Conservation (phyloP, 1,140 invertebrate genomes). For the Drosophila sulfurigaster region DNA sequence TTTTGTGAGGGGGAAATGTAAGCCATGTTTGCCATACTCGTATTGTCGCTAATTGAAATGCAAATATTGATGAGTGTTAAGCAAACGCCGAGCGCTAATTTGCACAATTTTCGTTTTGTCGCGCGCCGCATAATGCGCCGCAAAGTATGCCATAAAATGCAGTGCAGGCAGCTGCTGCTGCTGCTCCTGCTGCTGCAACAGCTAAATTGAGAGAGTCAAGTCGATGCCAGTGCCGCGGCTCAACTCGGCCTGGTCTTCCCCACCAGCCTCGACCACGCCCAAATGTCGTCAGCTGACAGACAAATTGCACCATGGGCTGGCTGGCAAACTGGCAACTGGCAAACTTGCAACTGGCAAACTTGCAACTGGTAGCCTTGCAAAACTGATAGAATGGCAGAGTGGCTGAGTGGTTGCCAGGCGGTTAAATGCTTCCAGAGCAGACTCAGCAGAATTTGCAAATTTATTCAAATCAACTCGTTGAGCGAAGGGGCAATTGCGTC, state of each 20-base stretch:
- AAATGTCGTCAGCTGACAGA: constrained; percentile 49
- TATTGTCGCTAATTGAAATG: constrained; percentile 78
- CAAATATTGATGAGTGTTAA: constrained; percentile 82
- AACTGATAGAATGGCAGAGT: background rate
- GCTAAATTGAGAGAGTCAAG: constrained; percentile 57
- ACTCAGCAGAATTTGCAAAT: constrained; percentile 80
- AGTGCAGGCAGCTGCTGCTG: constrained; percentile 27
- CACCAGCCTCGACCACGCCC: constrained; percentile 14
- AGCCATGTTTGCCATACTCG: constrained; percentile 62
- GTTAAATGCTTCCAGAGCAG: constrained; percentile 66
- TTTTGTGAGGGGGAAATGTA: constrained; percentile 44
- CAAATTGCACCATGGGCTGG: constrained; percentile 56
- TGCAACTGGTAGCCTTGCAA: constrained; percentile 28
- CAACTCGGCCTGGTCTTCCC: background rate
- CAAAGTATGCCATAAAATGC: constrained; percentile 73
- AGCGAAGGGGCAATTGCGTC: constrained; percentile 30
- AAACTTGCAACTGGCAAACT: constrained; percentile 33
- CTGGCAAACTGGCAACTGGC: constrained; percentile 26
- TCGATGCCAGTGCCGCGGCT: constrained; percentile 57
- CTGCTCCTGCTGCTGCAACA: constrained; percentile 36
- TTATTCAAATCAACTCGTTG: constrained; percentile 81
- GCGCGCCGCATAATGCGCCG: constrained; percentile 76
- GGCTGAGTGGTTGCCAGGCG: constrained; percentile 28
- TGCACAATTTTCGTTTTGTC: constrained; percentile 77
- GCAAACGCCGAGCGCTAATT: constrained; percentile 74